These are phyloP conservation scores for Otolemur garnettii DNA, from an alignment of 2,113 vertebrate species.

Conservation along the genomic window DNA sequence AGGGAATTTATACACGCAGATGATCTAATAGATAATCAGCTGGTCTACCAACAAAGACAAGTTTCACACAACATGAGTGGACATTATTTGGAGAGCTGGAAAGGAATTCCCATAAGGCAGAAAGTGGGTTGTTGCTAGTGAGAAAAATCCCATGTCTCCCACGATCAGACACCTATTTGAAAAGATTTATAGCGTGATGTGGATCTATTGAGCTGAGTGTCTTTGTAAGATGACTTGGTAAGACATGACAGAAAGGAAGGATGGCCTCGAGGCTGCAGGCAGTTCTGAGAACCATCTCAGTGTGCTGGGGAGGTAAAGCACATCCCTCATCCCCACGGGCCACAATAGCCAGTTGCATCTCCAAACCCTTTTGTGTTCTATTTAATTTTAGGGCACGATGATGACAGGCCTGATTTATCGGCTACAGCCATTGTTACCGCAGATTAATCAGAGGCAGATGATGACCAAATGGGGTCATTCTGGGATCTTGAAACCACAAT, in stretches of 20 bases:
- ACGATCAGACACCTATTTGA: neutral
- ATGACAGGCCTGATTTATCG: neutral
- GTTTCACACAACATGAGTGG: rapidly evolving
- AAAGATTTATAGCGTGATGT: no score
- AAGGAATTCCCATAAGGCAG: no score
- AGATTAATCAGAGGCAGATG: neutral
- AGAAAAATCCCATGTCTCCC: neutral
- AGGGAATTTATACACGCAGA: neutral
- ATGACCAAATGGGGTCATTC: neutral
- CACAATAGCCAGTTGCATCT: neutral
- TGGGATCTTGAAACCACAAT: no score
- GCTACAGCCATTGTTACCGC: neutral
- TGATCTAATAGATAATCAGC: neutral
- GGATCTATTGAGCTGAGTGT: rapidly evolving
- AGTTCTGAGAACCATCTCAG: neutral
- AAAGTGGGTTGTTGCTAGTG: no score
- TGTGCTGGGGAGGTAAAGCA: rapidly evolving
- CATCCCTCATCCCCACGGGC: rapidly evolving
- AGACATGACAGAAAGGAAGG: neutral
- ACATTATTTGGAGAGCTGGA: neutral
- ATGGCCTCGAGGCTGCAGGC: rapidly evolving
- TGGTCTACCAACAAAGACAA: neutral
- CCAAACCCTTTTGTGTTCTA: no score
- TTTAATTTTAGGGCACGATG: neutral
- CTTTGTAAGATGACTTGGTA: no score